Base-by-base conservation (phyloP, 2,797 vertebrate species). In the Enteromius fasciolatus region DNA sequence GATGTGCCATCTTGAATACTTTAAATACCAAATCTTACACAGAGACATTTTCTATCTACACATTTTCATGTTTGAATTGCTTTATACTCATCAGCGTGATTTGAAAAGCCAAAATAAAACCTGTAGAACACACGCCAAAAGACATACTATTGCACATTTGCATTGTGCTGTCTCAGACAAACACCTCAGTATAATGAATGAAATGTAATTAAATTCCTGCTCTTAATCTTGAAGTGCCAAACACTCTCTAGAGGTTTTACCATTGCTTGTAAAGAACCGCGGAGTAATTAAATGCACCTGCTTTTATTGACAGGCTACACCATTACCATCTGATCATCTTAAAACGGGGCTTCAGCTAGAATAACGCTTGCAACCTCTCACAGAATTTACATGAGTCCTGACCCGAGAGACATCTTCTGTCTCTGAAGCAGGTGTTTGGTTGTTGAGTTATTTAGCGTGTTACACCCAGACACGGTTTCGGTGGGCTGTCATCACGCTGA, bases 401-500 rank as follows among this genome's bases (percentile, higher is more conserved):
- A 82, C 76, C 83, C 28, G 1, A 44, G 75, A 68, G 68, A 67
- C 76, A 9, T 31, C 50, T 31, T 28, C 36, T 41, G 76, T 63
- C 69, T 78, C 59, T 57, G 76, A 75, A 82, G 79, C 87, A 89
- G 83, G 85, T 90, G 85, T 90, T 89, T 75, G 78, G 85, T 85
- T 90, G 89, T 64, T 88, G 85, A 91, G 87, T 89, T 87, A 80
- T 90, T 80, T 70, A 87, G 89, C 4, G 28, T 78, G 59, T 74
- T 78, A 82, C 69, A 82, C 33, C 33, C 44, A 70, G 83, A 76
- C 78, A 70, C 28, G 5, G 33, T 52, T 78, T 78, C 41, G 52
- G 18, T 81, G 84, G 92, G 92, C 91, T 93, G 91, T 93, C 93
- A 92, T 91, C 92, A 90, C 81, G 89, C 89, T 90, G 93, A 93